Conservation (phyloP, 1,140 invertebrate genomes). For the Carposina sasakii region DNA sequence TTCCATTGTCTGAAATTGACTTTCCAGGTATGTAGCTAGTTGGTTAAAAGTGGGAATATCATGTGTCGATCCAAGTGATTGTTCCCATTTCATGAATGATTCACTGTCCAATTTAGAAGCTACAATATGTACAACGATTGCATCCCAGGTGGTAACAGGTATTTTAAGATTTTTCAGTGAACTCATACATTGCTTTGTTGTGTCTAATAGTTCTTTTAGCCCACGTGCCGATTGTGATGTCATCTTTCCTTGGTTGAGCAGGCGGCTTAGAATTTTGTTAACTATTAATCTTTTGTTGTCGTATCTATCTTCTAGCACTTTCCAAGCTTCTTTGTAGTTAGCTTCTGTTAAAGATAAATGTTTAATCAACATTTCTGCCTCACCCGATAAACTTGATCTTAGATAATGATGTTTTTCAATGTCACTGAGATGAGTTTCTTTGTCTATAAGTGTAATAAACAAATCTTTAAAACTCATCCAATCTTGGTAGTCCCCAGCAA, state of each 20-base stretch:
- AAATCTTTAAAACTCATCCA: conserved; percentile 18
- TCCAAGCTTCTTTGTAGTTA: conserved; percentile 20
- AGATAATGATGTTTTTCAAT: conserved; percentile 23
- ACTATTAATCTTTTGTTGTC: conserved; percentile 20
- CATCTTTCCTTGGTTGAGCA: conserved; percentile 20
- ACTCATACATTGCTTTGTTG: conserved; percentile 17
- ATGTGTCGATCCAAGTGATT: conserved; percentile 12
- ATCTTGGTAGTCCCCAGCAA: conserved; percentile 8
- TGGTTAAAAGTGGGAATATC: conserved; percentile 12
- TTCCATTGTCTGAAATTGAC: conserved; percentile 9
- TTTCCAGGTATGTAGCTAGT: conserved; percentile 14
- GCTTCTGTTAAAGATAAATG: conserved; percentile 16
- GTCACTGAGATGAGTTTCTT: conserved; percentile 4
- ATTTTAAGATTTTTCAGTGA: conserved; percentile 17
- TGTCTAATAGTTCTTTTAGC: conserved; percentile 26
- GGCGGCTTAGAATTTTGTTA: conserved; percentile 13
- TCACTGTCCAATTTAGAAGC: conserved; percentile 23
- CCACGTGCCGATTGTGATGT: conserved; percentile 19
- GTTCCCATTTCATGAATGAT: conserved; percentile 21
- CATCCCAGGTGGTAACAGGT: conserved; percentile 18
- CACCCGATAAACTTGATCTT: conserved; percentile 17
- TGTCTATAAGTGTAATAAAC: conserved; percentile 11
- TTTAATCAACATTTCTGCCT: conserved; percentile 15
- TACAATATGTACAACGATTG: conserved; percentile 12
- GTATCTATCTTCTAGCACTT: conserved; percentile 15